Percentiles rank a stretch among this genome's conserved stretches.
phyloP scores from a whole-genome alignment of 2,113 vertebrate species.

The Chaenogobius annularis region DNA sequence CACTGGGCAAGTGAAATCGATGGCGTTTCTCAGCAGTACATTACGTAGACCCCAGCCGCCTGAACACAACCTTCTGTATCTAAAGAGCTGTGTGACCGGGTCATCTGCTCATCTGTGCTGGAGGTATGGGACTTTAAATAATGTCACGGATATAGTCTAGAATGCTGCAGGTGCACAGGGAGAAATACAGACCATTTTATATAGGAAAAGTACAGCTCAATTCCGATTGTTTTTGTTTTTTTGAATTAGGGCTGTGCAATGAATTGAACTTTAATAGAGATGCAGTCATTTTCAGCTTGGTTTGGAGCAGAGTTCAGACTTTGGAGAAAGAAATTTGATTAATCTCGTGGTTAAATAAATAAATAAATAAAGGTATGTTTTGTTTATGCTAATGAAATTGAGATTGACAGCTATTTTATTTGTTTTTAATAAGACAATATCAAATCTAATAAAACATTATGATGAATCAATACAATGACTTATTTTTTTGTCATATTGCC shows the following conservation, averaged over 20 bases:
- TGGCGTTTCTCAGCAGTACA: constrained; percentile 41
- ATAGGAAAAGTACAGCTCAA: not conserved
- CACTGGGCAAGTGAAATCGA: constrained; percentile 54
- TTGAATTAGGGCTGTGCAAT: too few relatives aligned
- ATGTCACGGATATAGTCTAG: not conserved
- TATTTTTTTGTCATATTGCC: too few relatives aligned
- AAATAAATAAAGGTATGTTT: too few relatives aligned
- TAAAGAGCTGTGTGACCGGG: constrained; percentile 15
- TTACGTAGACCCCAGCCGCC: constrained; percentile 49
- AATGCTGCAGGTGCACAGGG: not conserved
- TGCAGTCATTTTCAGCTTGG: too few relatives aligned
- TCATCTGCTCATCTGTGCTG: constrained; percentile 5
- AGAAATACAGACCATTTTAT: not conserved
- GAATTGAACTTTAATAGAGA: too few relatives aligned
- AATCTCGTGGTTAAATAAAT: too few relatives aligned
- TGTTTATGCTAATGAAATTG: too few relatives aligned
- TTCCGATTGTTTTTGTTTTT: not conserved
- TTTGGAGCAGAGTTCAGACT: not conserved
- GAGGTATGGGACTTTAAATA: not conserved
- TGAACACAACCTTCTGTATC: constrained; percentile 42
- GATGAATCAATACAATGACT: too few relatives aligned
- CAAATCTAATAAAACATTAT: too few relatives aligned
- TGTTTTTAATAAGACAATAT: too few relatives aligned
- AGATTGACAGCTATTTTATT: too few relatives aligned
- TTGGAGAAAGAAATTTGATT: not conserved